Base-by-base conservation (phyloP, 1,140 invertebrate species). In the Sarcophaga peregrina region DNA sequence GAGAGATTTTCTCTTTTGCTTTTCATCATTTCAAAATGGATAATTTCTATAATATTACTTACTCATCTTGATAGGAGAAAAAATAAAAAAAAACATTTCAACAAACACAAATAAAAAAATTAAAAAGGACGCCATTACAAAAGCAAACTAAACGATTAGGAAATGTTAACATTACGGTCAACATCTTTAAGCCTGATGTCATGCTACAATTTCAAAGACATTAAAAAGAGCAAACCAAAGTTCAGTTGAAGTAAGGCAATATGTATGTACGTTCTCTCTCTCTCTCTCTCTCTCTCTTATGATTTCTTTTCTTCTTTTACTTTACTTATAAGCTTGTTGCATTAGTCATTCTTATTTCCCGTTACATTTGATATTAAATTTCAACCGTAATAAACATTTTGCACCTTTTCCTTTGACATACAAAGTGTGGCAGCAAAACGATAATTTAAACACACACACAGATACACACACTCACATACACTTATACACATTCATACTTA, bases 151-250 rank as follows among this genome's bases (percentile, higher is more conserved):
- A 50, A 78, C 58, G n/a, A 20, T 17, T 37, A 17, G 74, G 75
- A 78, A 78, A 78, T 78, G 75, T 78, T 78, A 78, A 50, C 75
- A 78, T 78, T 78, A 78, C 75, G 75, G 75, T 78, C 75, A 78
- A 78, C 47, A 78, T 78, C 75, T 78, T 78, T 78, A 50, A 50
- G 17, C 17, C 47, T n/a, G 5, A 8, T n/a, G 48, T 50, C 75
- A 78, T 50, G 75, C 47, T 10, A 50, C 62, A 72, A 37, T 37
- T 37, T 37, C 25, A 37, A 7, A 68, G n/a, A 20, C 17, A 20
- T 68, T 68, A 68, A n/a, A 7, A 20, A 68, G 58, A n/a, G 8
- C 25, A 68, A 68, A 20, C 1, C n/a, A 7, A 68, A 20, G 58
- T 68, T 68, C n/a, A 68, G 58, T 62, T 68, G 58, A 68, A 37